Evolutionary conservation across 2,888 invertebrate species (phyloP), one percentile per base, ranked within the genome.

Genomic region (Mesoligia furuncula): DNA sequence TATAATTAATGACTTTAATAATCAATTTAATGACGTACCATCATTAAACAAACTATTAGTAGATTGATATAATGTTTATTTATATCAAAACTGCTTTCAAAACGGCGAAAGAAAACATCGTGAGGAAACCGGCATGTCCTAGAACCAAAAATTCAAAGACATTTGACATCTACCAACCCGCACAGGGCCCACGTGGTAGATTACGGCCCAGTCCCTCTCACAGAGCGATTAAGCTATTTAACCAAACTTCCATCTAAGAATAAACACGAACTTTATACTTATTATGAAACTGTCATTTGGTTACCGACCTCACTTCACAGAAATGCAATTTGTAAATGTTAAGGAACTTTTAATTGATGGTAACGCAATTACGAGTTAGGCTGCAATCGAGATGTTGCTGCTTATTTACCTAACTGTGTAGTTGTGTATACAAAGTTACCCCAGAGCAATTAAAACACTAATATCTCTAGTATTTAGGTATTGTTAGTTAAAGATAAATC

Each of bases 321-420:
- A 79, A 85, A 83, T 86, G 84, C 85, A 87, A 86, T 87, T 83
- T 80, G 83, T 80, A 87, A 88, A 85, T 77, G 85, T 66, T 75
- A 82, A 66, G 69, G 72, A 86, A 88, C 75, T 88, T 88, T 87
- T 80, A 88, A 88, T 88, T 88, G 87, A 83, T 80, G 81, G 65
- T 74, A 85, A 86, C 61, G 80, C 81, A 86, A 87, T 88, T 83
- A 85, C 13, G 61, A 82, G 73, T 83, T 77, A 57, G 59, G 39
- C 61, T 79, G 86, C 86, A 80, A 84, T 83, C 73, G 85, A 85
- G 80, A 80, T 77, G 68, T 77, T 79, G 51, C 54, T 48, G 51
- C 42, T 75, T 42, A 72, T 65, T 24, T 54, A 77, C 62, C 57
- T 73, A 31, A 57, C 36, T 74, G 5, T 62, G 1, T 57, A 59